These are phyloP conservation scores for Sandelia bainsii DNA, from an alignment of 2,797 vertebrate species.

Conservation along the genomic window DNA sequence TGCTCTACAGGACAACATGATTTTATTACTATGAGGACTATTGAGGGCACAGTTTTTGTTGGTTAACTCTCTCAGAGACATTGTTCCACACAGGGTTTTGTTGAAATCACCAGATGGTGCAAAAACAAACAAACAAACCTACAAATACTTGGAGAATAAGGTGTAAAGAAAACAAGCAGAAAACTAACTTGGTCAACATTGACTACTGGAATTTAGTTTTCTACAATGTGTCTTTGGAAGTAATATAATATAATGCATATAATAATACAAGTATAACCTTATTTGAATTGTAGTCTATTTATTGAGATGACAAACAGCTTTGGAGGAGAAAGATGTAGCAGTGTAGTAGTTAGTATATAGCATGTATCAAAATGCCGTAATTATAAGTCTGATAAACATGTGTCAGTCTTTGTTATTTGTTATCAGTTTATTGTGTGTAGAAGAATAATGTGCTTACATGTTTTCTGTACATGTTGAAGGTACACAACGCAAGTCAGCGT, in stretches of 20 bases:
- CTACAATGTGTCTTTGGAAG: conserved; percentile 4
- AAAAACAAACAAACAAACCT: neutral
- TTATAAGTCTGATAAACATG: too few species aligned
- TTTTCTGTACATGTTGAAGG: too few species aligned
- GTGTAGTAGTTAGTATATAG: neutral
- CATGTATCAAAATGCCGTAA: neutral
- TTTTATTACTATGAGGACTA: conserved; percentile 59
- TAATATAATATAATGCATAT: neutral
- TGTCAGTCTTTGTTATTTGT: too few species aligned
- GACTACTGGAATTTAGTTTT: neutral
- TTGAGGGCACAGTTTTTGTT: conserved; percentile 42
- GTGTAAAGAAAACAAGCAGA: conserved; percentile 34
- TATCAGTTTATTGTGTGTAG: too few species aligned
- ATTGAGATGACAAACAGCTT: conserved; percentile 9
- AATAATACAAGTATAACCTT: neutral
- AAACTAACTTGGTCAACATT: neutral
- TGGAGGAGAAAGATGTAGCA: neutral
- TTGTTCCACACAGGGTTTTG: conserved; percentile 41
- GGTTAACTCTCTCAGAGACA: conserved; percentile 23
- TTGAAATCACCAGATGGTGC: conserved; percentile 55
- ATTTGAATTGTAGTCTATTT: conserved; percentile 33
- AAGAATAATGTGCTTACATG: too few species aligned
- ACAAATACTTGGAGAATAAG: conserved; percentile 19
- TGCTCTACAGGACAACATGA: conserved; percentile 28
- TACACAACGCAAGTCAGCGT: too few species aligned